Base-by-base conservation (phyloP, 2,113 vertebrate species). In the Tragelaphus strepsiceros region DNA sequence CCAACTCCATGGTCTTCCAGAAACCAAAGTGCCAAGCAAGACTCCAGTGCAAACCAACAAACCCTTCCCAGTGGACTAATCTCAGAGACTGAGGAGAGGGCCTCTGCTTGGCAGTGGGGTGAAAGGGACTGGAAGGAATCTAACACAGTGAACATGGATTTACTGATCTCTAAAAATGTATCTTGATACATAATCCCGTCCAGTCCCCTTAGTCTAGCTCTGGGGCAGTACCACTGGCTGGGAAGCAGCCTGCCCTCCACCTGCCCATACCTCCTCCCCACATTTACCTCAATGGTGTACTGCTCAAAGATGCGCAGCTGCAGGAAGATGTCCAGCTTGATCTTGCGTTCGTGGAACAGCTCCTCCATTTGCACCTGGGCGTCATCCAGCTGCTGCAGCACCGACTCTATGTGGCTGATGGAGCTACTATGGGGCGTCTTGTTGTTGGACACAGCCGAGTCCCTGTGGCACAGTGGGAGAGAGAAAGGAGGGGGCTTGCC, bases 341-440 rank as follows among this genome's bases (percentile, higher is more conserved):
- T 99, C 98, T 99, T 99, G 92, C 99, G 99, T 90, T 99, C 99
- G 1, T 99, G 99, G 97, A 99, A 99, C 56, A 99, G 99, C 89
- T 99, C 99, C 98, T 99, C 99, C 99, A 99, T 99, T 99, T 99
- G 99, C 64, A 99, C 99, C 98, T 99, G 99, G 19, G 99, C 99
- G 96, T 99, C 99, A 4, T 99, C 99, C 26, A 99, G 99, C 98
- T 99, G 99, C 99, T 99, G 99, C 26, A 99, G 99, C 92, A 99
- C 99, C 1, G 99, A 99, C 97, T 99, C 99, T 1, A 99, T 99
- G 99, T 99, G 99, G 92, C 99, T 99, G 95, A 99, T 99, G 97
- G 99, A 99, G 98, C 99, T 99, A 95, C 99, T 99, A 98, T 99
- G 99, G 2, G 99, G 99, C 1, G 99, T 99, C 99, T 99, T 99